Evolutionary conservation across 2,113 vertebrate species (phyloP).

Genomic region (Progne subis): DNA sequence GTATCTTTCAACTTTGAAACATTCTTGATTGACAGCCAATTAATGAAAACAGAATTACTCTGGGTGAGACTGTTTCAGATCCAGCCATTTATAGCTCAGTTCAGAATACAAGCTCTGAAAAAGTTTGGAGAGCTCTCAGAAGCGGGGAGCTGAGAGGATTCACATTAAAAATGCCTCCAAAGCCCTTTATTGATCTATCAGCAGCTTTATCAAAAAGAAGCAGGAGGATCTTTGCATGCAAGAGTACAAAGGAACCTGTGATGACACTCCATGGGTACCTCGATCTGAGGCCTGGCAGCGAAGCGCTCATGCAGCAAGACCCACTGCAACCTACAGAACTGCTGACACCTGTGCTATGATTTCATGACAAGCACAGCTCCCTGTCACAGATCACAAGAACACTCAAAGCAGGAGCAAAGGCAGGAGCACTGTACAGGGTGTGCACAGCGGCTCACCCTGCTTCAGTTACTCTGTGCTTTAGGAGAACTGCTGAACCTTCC

Average conservation of each 20-base stretch:
- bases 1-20: not conserved
- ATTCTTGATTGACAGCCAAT: not conserved
- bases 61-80: not conserved
- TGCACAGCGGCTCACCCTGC: not conserved
- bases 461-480: not conserved
- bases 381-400: not conserved
- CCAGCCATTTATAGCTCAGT: not conserved
- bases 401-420: not conserved
- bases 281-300: not conserved
- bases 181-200: not conserved
- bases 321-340: not conserved
- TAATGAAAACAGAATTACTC: not conserved
- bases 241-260: not conserved
- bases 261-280: not conserved
- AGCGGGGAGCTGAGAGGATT: not conserved
- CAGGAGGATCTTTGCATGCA: not conserved
- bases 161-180: not conserved
- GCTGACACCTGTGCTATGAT: rapidly evolving
- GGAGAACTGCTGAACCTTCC: not conserved
- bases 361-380: not conserved
- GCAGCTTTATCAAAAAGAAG: not conserved
- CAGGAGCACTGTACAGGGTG: not conserved
- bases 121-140: not conserved
- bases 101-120: not conserved
- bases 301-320: not conserved